Percentiles rank a stretch among this genome's conserved stretches.
These are phyloP conservation scores for Dasyornis broadbenti DNA, from an alignment of 2,113 vertebrate species.

Conservation along the genomic window DNA sequence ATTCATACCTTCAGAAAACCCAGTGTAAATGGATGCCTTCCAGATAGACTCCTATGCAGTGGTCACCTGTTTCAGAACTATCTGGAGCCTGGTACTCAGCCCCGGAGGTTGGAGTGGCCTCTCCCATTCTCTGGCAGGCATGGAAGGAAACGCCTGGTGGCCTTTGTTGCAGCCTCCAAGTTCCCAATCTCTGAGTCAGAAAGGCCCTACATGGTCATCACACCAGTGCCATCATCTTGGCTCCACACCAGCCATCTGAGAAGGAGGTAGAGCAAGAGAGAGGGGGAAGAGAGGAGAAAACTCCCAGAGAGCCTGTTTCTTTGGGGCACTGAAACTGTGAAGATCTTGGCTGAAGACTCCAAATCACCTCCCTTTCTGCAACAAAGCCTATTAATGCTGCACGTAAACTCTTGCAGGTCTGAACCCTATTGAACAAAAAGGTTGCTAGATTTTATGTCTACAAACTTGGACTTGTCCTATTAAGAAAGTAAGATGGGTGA, in stretches of 20 bases:
- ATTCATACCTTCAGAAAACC: background rate
- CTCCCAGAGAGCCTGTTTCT: background rate
- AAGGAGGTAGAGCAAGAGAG: background rate
- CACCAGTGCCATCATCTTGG: background rate
- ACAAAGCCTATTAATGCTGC: background rate
- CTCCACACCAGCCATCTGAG: background rate
- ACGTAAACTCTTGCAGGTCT: background rate
- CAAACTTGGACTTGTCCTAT: background rate
- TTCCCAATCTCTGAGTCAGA: background rate
- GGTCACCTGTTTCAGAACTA: background rate
- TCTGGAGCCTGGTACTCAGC: background rate
- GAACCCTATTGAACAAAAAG: background rate
- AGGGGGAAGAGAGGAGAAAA: background rate
- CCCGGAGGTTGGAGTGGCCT: background rate
- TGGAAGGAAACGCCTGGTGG: background rate
- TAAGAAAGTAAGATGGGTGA: background rate
- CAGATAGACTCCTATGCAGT: background rate
- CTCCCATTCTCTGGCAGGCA: background rate
- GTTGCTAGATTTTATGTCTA: background rate
- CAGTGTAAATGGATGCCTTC: background rate
- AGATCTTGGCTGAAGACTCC: background rate
- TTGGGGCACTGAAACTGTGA: background rate
- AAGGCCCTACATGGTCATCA: background rate
- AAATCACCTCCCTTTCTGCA: background rate
- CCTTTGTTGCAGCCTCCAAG: background rate